Evolutionary conservation across 2,797 vertebrate genomes (phyloP).

Genomic region (Ceryle rudis): DNA sequence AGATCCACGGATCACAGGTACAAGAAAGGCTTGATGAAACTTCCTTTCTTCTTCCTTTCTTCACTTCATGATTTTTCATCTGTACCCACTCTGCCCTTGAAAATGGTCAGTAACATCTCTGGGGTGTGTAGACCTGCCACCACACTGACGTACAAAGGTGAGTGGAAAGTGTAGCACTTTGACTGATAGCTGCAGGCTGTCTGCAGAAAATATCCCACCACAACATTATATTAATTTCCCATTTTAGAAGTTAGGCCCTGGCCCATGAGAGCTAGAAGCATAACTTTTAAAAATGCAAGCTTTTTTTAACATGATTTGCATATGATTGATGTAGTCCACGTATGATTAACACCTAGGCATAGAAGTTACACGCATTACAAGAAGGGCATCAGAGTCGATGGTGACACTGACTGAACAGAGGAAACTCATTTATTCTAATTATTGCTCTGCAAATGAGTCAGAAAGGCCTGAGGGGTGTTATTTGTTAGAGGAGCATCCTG

Average conservation of each 20-base stretch:
- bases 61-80: neutral
- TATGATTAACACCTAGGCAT: neutral
- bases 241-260: neutral
- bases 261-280: neutral
- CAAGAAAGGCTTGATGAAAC: neutral
- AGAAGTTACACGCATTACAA: neutral
- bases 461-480: neutral
- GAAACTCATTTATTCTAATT: constrained; percentile 22
- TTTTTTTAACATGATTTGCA: neutral
- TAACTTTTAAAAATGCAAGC: neutral
- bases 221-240: neutral
- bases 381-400: neutral
- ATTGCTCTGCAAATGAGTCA: constrained; percentile 27
- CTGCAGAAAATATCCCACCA: neutral
- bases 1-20: neutral
- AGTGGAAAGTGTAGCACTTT: neutral
- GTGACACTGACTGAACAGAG: neutral
- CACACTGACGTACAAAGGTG: neutral
- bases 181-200: neutral
- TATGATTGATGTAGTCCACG: neutral
- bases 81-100: neutral
- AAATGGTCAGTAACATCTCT: neutral
- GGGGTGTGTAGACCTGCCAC: neutral
- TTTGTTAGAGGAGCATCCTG: neutral
- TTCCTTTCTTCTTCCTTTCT: neutral